Percentiles rank a stretch among this genome's conserved stretches.
These are phyloP conservation scores for Mystacides longicornis DNA, from an alignment of 2,888 invertebrate species.

Conservation along the genomic window DNA sequence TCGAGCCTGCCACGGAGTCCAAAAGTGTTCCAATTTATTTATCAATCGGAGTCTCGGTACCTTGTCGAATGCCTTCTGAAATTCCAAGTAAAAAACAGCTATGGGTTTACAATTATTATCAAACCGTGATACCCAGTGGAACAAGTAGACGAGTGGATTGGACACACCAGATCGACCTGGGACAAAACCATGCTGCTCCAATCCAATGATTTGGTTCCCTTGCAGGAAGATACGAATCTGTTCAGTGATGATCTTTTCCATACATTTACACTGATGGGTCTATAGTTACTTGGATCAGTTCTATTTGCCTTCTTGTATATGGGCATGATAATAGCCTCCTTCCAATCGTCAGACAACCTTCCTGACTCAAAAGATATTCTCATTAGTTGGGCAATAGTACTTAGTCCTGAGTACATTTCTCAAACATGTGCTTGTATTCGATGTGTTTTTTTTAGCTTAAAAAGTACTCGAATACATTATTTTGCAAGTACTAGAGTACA, in stretches of 20 bases:
- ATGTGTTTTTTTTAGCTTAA: too few species aligned
- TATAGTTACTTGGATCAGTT: neutral
- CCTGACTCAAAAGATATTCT: too few species aligned
- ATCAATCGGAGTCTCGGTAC: neutral
- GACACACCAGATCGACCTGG: conserved; percentile 3
- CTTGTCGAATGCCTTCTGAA: neutral
- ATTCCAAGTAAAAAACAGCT: too few species aligned
- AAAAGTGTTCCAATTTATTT: neutral
- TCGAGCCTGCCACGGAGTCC: neutral
- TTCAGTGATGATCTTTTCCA: neutral
- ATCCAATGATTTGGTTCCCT: neutral
- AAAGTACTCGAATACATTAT: too few species aligned
- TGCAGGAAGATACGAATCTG: neutral
- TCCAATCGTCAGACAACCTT: too few species aligned
- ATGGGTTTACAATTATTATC: neutral
- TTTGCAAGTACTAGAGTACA: too few species aligned
- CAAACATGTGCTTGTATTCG: too few species aligned
- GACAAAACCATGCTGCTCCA: conserved; percentile 4
- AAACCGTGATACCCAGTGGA: neutral
- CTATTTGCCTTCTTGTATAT: conserved; percentile 7
- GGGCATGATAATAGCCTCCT: neutral
- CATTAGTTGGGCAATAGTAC: too few species aligned
- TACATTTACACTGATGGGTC: neutral
- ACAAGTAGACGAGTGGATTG: neutral
- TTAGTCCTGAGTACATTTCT: too few species aligned